Evolutionary conservation across 2,888 invertebrate species (phyloP), one percentile per base, ranked within the genome.

Genomic region (Chydorus sphaericus): DNA sequence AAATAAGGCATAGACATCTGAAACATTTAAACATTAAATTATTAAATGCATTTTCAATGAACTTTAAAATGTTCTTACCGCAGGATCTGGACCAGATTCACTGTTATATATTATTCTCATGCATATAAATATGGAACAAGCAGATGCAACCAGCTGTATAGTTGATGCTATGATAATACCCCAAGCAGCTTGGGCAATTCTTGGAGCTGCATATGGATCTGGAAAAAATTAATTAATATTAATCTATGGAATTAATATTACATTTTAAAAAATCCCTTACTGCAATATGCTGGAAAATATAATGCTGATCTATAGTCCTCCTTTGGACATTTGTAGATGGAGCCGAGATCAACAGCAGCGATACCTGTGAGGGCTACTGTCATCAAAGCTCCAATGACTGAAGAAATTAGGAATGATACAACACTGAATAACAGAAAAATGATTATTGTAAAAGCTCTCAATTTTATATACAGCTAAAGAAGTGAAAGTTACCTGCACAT

Each of bases 321-420:
- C 23, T 31, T 55, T 7, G 28, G 55, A 26, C 55, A 55, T 26
- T 55, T 55, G 29, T 28, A 36, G 20, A 55, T 36, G 26, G 55
- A 48, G n/a, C 55, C 55, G 23, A 55, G 37, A 33, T 55, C 55
- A 7, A 55, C 33, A 2, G 55, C 55, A 11, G 55, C 49, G n/a
- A 55, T 30, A 48, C 49, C 48, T 29, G 36, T 48, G 31, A 55
- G 36, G 10, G 48, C 55, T 28, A 55, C 55, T 20, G 55, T 55
- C 31, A 55, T 26, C 23, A 55, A 36, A n/a, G 55, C 48, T 16
- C 55, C 48, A 30, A 49, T 28, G 6, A 55, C 48, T 20, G 55
- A 55, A 16, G 55, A 55, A 11, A 55, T 31, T 30, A 55, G 48
- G 28, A 55, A 55, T 14, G 55, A 48, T 33, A 55, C 49, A 10